Base-by-base conservation (phyloP, 2,113 vertebrate species). In the Coryphaenoides rupestris region DNA sequence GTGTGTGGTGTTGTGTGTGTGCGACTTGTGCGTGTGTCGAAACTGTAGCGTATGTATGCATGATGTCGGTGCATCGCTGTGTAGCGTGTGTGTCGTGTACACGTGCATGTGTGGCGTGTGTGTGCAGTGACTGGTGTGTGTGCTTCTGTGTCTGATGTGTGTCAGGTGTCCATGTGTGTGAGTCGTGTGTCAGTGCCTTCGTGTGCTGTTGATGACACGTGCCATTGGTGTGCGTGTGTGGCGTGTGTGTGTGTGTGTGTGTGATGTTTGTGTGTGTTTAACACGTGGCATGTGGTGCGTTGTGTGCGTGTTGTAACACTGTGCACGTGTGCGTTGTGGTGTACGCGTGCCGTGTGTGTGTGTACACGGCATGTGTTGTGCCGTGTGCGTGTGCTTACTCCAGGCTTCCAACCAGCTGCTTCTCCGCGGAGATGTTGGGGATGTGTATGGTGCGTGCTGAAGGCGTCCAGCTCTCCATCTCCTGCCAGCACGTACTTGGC, bases 371-470 rank as follows among this genome's bases (percentile, higher is more conserved):
- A 33, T 17, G 24, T 19, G 58, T 55, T 52, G 46, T 21, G 47
- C n/a, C 21, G 19, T 54, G 24, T 3, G 49, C 14, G 45, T 2
- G 22, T 7, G 19, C 60, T 55, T 90, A 88, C 87, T 99, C 95
- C 80, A 99, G 77, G 2, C 95, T 95, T 70, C 96, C 93, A 58
- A 96, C 85, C 52, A 99, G 90, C 80, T 98, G 92, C 59, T 94
- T 92, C 21, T 92, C 94, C 0, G 87, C 91, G 0, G 89, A 89
- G 66, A 99, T 99, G 89, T 96, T 99, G 82, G 95, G 95, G 60
- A 98, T 90, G 0, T 96, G 93, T 81, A 98, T 90, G n/a, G 92
- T 95, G 33, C n/a, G 96, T 99, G 89, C 95, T 98, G 88, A 99
- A 99, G 12, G 94, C 92, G 0, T 98, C 91, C 4, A 98, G 73